Evolutionary conservation across 2,888 invertebrate genomes (phyloP).

Genomic region (Geotrupes spiniger): DNA sequence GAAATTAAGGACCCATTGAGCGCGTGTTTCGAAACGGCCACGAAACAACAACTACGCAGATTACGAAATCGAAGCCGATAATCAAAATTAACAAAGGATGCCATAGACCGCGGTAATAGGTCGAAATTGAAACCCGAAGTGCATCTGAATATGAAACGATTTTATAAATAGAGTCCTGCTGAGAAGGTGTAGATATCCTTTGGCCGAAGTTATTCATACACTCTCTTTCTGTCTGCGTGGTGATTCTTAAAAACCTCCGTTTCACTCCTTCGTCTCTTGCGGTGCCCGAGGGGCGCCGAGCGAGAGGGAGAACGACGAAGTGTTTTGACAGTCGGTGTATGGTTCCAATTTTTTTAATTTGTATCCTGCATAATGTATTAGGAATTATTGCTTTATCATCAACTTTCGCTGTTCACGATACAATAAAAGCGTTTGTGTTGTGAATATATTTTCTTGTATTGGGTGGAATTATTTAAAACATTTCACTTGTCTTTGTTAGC

Average conservation of each 20-base stretch:
- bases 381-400: slow-evolving; percentile 27
- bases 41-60: slow-evolving; percentile 20
- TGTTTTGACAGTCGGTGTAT: slow-evolving; percentile 5
- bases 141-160: slow-evolving; percentile 24
- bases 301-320: neutral
- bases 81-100: slow-evolving; percentile 23
- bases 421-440: slow-evolving; percentile 19
- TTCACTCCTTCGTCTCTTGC: slow-evolving; percentile 2
- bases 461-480: slow-evolving; percentile 20
- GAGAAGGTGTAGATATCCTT: slow-evolving; percentile 27
- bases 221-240: slow-evolving; percentile 23
- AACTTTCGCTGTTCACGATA: slow-evolving; percentile 12
- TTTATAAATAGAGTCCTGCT: slow-evolving; percentile 26
- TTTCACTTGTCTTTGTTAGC: neutral
- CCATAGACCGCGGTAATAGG: slow-evolving; percentile 20
- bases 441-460: slow-evolving; percentile 19
- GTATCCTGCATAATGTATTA: slow-evolving; percentile 26
- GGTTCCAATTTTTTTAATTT: slow-evolving; percentile 24
- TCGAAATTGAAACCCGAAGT: slow-evolving; percentile 25
- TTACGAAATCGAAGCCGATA: slow-evolving; percentile 24
- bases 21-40: slow-evolving; percentile 6
- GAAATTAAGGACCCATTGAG: neutral
- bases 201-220: slow-evolving; percentile 23
- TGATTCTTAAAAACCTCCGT: slow-evolving; percentile 19
- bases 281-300: neutral